Evolutionary conservation across 2,113 vertebrate species (phyloP), one percentile per base, ranked within the genome.

Genomic region (Ia io): DNA sequence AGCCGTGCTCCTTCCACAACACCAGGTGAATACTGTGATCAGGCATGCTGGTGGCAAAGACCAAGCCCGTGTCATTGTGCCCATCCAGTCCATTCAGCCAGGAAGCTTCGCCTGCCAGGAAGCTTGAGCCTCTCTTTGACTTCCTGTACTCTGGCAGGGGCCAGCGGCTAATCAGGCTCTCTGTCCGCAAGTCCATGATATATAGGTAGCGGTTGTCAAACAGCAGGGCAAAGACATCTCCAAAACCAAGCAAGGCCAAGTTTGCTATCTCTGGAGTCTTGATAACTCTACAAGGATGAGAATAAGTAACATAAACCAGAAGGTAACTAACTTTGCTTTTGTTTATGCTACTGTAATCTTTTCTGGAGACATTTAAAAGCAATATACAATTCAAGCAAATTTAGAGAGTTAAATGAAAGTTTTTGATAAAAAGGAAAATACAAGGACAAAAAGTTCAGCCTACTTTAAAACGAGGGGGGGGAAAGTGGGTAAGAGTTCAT

Each of bases 21-120:
- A 99, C 99, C 98, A 99, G 97, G 97, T 99, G 99, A 98, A 99
- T 99, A 98, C 99, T 99, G 98, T 99, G 99, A 98, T 99, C 99
- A 0, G 99, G 99, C 99, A 99, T 99, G 98, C 99, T 99, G 96
- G 99, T 99, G 95, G 99, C 99, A 94, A 99, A 99, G 97, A 99
- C 99, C 97, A 99, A 98, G 95, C 99, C 99, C 0, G 98, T 98
- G 97, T 99, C 99, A 88, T 99, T 99, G 96, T 97, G 98, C 47
- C 99, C 99, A 6, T 99, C 99, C 97, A 99, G 98, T 96, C 99
- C 99, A 0, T 99, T 99, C 67, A 99, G 98, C 99, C 99, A 99
- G 79, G 99, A 98, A 0, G 98, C 99, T 96, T 99, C 99, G 4
- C 99, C 99, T 6, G 99, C 99, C 98, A 99, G 97, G 98, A 99